Conservation (phyloP, 2,888 invertebrate genomes). For the Eulithis prunata region DNA sequence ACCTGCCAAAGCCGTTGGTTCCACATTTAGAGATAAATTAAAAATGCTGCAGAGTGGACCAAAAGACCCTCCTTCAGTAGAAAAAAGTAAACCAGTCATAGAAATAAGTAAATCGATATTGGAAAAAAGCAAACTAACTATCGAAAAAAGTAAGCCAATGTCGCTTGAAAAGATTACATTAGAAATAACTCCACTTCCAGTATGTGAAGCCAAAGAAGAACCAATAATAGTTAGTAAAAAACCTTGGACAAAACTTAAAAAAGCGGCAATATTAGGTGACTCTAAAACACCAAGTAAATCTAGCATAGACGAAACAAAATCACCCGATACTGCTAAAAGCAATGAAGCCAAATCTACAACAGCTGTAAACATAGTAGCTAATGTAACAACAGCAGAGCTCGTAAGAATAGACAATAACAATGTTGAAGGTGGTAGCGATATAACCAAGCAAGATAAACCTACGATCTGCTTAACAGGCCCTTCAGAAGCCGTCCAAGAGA, state of each 20-base stretch:
- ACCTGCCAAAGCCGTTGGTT: slow-evolving; percentile 77
- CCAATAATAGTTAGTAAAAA: slow-evolving; percentile 71
- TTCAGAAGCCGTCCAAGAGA: slow-evolving; percentile 77
- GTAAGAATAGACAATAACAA: slow-evolving; percentile 81
- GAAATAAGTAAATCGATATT: slow-evolving; percentile 59
- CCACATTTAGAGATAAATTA: slow-evolving; percentile 79
- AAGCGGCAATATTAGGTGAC: slow-evolving; percentile 87
- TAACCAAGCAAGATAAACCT: slow-evolving; percentile 69
- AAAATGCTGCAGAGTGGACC: slow-evolving; percentile 74
- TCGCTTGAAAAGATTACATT: slow-evolving; percentile 60
- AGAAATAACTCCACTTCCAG: slow-evolving; percentile 64
- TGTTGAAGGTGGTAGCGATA: slow-evolving; percentile 66
- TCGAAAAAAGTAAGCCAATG: slow-evolving; percentile 59
- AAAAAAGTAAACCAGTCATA: slow-evolving; percentile 48
- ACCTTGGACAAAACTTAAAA: slow-evolving; percentile 91
- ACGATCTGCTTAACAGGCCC: slow-evolving; percentile 74
- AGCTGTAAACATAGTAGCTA: slow-evolving; percentile 69
- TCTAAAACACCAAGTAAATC: slow-evolving; percentile 72
- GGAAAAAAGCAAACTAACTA: slow-evolving; percentile 52
- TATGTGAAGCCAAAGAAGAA: slow-evolving; percentile 64
- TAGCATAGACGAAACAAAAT: slow-evolving; percentile 67
- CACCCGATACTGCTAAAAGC: slow-evolving; percentile 53
- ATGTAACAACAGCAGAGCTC: slow-evolving; percentile 76
- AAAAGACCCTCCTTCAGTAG: slow-evolving; percentile 59
- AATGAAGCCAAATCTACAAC: slow-evolving; percentile 54